Evolutionary conservation across 2,797 vertebrate species (phyloP).

Genomic region (Acomys russatus): DNA sequence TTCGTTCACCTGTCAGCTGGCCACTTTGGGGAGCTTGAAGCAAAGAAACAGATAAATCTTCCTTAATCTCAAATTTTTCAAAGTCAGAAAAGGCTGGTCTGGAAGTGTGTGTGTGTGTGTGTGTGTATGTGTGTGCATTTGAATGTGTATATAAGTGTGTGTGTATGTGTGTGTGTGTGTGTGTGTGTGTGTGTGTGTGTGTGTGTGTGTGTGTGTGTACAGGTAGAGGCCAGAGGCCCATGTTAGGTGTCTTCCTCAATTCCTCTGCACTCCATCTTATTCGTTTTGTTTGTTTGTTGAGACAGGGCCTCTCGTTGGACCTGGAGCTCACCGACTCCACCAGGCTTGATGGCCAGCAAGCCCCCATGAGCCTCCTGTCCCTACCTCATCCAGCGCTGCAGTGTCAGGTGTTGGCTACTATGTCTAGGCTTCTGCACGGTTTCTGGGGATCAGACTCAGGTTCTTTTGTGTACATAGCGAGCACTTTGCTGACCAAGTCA

Average conservation of each 20-base stretch:
- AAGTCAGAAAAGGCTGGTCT: not conserved
- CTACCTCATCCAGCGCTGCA: not conserved
- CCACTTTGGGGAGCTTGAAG: not conserved
- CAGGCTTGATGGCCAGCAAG: not conserved
- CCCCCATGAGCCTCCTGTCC: not conserved
- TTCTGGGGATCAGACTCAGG: not conserved
- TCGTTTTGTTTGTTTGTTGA: not conserved
- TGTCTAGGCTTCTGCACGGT: not conserved
- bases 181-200: not conserved
- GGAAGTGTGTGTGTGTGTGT: not conserved
- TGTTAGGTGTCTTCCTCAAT: too few species aligned
- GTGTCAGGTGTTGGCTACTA: not conserved
- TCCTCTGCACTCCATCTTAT: too few species aligned
- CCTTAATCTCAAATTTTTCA: not conserved
- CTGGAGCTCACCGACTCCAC: too few species aligned
- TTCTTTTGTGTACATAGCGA: not conserved
- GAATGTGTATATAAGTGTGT: not conserved
- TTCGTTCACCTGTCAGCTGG: not conserved
- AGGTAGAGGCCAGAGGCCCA: too few species aligned
- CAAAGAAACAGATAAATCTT: not conserved
- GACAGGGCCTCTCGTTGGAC: not conserved
- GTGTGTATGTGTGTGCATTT: not conserved
- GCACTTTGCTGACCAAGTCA: not conserved
- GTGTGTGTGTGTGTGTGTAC: too few species aligned
- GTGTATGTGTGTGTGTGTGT: not conserved